phyloP scores from a whole-genome alignment of 2,888 invertebrate species.

The Loripinus fragilis region DNA sequence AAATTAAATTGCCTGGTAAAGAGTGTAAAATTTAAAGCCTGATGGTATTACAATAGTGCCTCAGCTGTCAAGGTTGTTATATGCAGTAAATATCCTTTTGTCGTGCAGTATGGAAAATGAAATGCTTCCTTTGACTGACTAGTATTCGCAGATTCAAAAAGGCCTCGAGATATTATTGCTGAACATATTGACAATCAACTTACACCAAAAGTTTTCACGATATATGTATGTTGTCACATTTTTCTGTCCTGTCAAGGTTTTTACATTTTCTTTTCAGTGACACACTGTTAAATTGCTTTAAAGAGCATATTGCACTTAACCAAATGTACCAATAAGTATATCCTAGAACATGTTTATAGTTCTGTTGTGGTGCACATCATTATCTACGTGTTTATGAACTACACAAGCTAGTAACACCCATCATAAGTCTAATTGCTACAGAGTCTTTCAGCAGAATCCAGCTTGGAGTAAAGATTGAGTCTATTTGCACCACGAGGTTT shows the following conservation, averaged over 20 bases:
- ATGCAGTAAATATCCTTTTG: too few relatives aligned
- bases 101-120: too few relatives aligned
- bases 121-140: too few relatives aligned
- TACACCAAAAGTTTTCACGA: neutral
- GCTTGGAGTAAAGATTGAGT: constrained; percentile 34
- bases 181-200: neutral
- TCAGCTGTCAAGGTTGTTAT: too few relatives aligned
- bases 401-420: neutral
- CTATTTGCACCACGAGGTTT: constrained; percentile 24
- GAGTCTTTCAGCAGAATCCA: constrained; percentile 13
- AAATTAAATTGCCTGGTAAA: too few relatives aligned
- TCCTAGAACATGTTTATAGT: constrained; percentile 37
- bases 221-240: neutral
- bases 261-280: constrained; percentile 39
- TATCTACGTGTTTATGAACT: neutral
- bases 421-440: constrained; percentile 13
- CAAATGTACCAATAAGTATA: constrained; percentile 28
- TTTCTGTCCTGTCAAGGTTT: neutral
- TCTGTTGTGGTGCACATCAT: constrained; percentile 24
- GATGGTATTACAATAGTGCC: too few relatives aligned
- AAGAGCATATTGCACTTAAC: constrained; percentile 16
- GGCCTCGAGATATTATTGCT: neutral
- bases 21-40: too few relatives aligned
- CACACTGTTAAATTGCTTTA: constrained; percentile 19
- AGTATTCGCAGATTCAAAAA: too few relatives aligned